phyloP scores from a whole-genome alignment of 2,113 vertebrate genomes.

The Oncorhynchus nerka region DNA sequence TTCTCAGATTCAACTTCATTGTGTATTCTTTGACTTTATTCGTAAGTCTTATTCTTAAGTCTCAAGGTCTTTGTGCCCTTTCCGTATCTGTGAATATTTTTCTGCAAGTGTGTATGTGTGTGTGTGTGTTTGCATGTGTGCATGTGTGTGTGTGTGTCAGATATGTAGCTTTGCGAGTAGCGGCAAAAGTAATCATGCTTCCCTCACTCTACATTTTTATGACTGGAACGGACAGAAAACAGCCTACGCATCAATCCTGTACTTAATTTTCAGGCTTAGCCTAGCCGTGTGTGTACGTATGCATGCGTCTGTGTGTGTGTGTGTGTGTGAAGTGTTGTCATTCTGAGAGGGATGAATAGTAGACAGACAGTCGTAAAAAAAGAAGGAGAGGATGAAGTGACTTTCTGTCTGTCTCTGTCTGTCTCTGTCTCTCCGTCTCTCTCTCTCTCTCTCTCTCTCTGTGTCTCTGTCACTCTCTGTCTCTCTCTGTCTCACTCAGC shows the following conservation, averaged over 20 bases:
- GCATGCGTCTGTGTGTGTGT: neutral
- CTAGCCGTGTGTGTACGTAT: neutral
- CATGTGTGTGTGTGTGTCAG: neutral
- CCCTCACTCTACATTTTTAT: no score
- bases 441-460: neutral
- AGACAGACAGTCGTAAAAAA: no score
- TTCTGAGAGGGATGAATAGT: no score
- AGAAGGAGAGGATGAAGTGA: no score
- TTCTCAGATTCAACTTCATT: no score
- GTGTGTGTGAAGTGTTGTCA: neutral
- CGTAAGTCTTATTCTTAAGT: no score
- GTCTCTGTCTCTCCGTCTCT: neutral
- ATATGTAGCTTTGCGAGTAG: neutral
- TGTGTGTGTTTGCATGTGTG: neutral
- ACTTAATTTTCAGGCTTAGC: no score
- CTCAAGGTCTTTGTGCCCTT: no score
- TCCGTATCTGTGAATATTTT: neutral
- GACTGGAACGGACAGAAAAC: no score
- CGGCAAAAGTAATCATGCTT: no score
- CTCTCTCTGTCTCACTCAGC: neutral
- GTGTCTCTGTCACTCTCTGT: neutral
- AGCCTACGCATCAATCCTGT: no score
- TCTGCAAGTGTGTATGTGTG: neutral
- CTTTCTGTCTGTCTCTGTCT: neutral
- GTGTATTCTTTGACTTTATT: no score